Evolutionary conservation across 2,888 invertebrate species (phyloP).

Genomic region (Ophion ellenae): DNA sequence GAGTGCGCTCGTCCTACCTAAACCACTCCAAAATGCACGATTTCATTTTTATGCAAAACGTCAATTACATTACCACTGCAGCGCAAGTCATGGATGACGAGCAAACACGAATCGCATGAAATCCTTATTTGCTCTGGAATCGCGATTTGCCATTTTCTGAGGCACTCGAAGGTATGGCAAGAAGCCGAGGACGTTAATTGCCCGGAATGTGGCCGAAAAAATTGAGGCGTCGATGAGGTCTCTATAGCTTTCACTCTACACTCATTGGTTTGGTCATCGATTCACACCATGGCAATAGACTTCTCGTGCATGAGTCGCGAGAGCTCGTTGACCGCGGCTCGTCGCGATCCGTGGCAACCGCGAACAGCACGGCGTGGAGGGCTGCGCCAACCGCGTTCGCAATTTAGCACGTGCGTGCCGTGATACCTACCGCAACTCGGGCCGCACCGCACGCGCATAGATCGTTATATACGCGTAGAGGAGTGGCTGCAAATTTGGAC

Average conservation of each 20-base stretch:
- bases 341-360: conserved; percentile 45
- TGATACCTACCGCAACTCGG: conserved; percentile 69
- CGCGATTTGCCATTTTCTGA: neutral
- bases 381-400: conserved; percentile 70
- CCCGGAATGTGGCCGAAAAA: neutral
- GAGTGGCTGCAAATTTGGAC: neutral
- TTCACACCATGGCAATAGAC: neutral
- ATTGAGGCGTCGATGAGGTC: neutral
- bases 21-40: too few species aligned
- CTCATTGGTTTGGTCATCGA: neutral
- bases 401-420: conserved; percentile 76
- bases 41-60: too few species aligned
- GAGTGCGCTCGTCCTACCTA: too few species aligned
- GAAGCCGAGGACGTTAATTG: neutral
- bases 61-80: too few species aligned
- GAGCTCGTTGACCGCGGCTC: conserved; percentile 44
- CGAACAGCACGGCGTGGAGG: conserved; percentile 16
- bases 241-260: neutral
- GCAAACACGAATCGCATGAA: neutral
- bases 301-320: neutral
- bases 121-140: neutral
- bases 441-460: conserved; percentile 61
- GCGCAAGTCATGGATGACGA: neutral
- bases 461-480: conserved; percentile 19
- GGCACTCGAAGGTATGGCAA: neutral